Conservation (phyloP, 2,113 vertebrate species). For the Gallinago paraguaiae region DNA sequence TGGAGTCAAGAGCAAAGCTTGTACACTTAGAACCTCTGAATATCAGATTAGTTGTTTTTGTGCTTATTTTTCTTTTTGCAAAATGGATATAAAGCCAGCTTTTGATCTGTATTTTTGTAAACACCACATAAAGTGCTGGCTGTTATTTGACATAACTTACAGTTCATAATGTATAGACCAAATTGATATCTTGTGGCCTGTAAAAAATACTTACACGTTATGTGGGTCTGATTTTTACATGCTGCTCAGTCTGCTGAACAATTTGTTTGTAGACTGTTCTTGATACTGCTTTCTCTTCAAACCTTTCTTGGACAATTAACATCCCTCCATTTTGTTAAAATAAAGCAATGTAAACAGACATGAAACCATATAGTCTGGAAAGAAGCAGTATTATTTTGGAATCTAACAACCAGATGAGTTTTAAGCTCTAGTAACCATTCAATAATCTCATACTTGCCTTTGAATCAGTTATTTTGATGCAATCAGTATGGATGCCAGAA, state of each 20-base stretch:
- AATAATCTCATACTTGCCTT: neutral
- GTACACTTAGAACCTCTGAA: neutral
- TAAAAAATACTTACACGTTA: neutral
- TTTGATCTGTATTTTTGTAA: neutral
- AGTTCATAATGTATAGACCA: neutral
- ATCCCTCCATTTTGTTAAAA: neutral
- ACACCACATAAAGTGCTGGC: neutral
- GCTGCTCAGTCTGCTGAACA: neutral
- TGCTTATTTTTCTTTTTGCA: neutral
- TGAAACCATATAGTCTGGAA: neutral
- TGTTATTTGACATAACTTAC: neutral
- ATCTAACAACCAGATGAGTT: neutral
- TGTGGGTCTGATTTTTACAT: neutral
- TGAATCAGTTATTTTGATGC: neutral
- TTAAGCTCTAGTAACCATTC: neutral
- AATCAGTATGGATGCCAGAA: neutral
- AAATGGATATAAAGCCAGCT: neutral
- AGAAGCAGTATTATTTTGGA: neutral
- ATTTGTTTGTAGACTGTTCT: neutral
- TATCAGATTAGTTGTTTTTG: neutral
- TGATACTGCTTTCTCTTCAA: neutral
- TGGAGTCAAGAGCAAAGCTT: neutral
- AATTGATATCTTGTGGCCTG: neutral
- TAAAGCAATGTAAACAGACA: neutral
- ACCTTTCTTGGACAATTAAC: neutral